Conservation (phyloP, 2,888 invertebrate genomes). For the Lycaena phlaeas region DNA sequence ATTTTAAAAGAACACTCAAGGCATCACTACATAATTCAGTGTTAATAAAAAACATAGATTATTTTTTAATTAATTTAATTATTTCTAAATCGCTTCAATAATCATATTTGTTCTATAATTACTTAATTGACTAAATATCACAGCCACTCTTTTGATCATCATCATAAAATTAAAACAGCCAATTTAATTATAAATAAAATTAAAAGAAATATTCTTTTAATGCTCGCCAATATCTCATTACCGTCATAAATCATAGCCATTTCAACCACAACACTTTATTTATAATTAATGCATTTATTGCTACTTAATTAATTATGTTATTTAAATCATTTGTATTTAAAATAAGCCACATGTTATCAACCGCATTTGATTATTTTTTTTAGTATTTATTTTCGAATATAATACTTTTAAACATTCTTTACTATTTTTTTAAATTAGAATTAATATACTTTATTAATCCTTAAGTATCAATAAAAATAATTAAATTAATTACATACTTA, state of each 20-base stretch:
- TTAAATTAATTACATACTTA: too few relatives aligned
- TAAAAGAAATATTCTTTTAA: neutral
- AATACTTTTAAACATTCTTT: too few relatives aligned
- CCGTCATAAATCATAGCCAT: neutral
- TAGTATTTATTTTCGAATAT: too few relatives aligned
- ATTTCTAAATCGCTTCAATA: conserved; percentile 5
- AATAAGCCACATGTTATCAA: too few relatives aligned
- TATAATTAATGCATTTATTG: neutral
- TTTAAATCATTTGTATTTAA: too few relatives aligned
- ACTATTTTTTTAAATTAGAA: too few relatives aligned
- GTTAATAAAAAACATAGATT: conserved; percentile 18
- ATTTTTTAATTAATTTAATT: conserved; percentile 10
- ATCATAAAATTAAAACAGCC: neutral
- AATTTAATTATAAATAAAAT: neutral
- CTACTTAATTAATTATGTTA: neutral
- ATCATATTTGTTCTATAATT: too few relatives aligned
- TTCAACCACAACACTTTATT: neutral
- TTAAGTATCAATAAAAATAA: too few relatives aligned
- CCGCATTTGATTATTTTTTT: too few relatives aligned
- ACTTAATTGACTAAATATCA: conserved; percentile 27
- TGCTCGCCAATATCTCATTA: neutral
- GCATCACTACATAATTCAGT: too few relatives aligned
- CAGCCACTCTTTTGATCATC: conserved; percentile 29
- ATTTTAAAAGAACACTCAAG: too few relatives aligned
- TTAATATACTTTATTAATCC: too few relatives aligned